Conservation (phyloP, 2,888 invertebrate genomes). For the Geotrupes spiniger region DNA sequence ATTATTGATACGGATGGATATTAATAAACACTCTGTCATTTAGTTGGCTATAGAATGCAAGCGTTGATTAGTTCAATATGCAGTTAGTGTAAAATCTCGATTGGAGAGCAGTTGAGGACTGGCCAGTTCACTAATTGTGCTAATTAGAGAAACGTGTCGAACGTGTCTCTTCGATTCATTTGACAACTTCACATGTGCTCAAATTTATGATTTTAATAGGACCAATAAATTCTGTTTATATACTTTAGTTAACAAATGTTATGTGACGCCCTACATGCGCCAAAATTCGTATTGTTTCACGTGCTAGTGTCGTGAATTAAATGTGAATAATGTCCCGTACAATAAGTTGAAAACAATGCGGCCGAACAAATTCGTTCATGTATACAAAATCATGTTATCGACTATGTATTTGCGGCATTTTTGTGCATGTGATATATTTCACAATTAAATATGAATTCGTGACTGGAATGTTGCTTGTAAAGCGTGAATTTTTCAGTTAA, state of each 20-base stretch:
- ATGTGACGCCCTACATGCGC: conserved; percentile 28
- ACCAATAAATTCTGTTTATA: conserved; percentile 48
- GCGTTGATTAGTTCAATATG: conserved; percentile 24
- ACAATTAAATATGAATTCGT: no score
- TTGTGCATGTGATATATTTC: no score
- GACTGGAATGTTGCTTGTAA: no score
- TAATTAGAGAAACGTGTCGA: conserved; percentile 51
- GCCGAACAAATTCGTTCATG: conserved; percentile 11
- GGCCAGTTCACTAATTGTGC: conserved; percentile 49
- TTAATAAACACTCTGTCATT: neutral
- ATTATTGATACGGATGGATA: conserved; percentile 1
- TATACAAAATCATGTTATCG: conserved; percentile 14
- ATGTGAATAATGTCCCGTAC: conserved; percentile 17
- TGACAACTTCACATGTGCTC: conserved; percentile 48
- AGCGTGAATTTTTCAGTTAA: no score
- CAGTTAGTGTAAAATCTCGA: conserved; percentile 26
- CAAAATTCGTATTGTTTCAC: no score
- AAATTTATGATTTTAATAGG: conserved; percentile 51
- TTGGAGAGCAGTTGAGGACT: conserved; percentile 25
- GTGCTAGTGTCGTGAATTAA: conserved; percentile 7
- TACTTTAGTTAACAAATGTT: conserved; percentile 48
- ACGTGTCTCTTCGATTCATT: conserved; percentile 45
- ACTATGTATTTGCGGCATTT: no score
- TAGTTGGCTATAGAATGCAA: neutral
- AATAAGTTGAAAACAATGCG: conserved; percentile 14